Conservation (phyloP, 2,797 vertebrate species). For the Tragelaphus eurycerus region DNA sequence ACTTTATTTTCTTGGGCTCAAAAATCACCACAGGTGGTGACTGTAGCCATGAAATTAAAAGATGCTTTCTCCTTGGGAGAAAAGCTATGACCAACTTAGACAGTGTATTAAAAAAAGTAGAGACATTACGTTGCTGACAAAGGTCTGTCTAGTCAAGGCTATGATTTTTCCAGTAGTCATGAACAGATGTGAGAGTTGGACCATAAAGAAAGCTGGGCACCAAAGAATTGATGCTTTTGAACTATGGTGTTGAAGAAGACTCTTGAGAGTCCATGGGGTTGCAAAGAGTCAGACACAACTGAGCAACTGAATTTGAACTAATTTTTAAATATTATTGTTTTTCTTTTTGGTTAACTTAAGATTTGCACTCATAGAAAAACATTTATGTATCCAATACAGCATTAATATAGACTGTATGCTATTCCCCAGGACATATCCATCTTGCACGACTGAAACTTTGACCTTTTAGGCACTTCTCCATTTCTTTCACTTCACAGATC, state of each 20-base stretch:
- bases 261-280: background rate
- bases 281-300: background rate
- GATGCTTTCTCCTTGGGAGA: background rate
- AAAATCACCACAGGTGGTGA: background rate
- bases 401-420: rapidly evolving
- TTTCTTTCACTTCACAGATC: background rate
- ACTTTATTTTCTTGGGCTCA: background rate
- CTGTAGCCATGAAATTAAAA: background rate
- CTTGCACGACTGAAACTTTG: background rate
- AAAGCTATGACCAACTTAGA: background rate
- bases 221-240: background rate
- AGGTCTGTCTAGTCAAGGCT: background rate
- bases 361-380: background rate
- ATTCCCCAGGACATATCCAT: background rate
- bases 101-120: background rate
- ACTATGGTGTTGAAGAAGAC: background rate
- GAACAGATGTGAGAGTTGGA: background rate
- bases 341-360: background rate
- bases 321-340: background rate
- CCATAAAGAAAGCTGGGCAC: background rate
- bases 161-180: background rate
- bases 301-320: background rate
- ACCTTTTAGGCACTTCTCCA: too few species aligned
- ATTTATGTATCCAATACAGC: background rate
- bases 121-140: background rate